Conservation (phyloP, 2,113 vertebrate species). For the Tonatia bakeri region DNA sequence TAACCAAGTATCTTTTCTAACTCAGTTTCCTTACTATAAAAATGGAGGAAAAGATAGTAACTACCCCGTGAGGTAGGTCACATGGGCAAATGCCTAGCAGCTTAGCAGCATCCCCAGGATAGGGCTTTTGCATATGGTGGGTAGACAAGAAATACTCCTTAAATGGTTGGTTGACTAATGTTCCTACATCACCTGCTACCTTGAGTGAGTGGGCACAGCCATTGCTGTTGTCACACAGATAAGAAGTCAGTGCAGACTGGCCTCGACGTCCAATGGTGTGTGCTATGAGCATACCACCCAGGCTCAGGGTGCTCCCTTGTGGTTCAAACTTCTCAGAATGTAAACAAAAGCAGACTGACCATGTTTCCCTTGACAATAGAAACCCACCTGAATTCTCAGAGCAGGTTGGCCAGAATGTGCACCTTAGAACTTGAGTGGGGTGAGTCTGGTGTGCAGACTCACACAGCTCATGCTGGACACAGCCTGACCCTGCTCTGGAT, state of each 20-base stretch:
- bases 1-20: neutral
- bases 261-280: neutral
- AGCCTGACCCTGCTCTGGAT: slow-evolving; percentile 21
- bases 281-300: neutral
- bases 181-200: neutral
- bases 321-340: neutral
- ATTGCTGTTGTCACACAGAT: neutral
- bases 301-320: rapidly evolving
- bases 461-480: rapidly evolving
- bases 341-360: neutral
- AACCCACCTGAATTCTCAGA: neutral
- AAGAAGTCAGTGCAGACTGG: neutral
- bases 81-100: neutral
- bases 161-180: neutral
- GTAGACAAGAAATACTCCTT: neutral
- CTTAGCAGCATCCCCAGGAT: neutral
- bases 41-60: neutral
- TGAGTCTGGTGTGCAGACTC: neutral
- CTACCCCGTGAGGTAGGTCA: neutral
- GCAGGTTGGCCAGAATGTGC: neutral
- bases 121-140: neutral
- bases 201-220: neutral
- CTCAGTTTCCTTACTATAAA: neutral
- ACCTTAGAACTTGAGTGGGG: neutral
- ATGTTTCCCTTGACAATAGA: neutral